Conservation (phyloP, 2,113 vertebrate species). For the Danio rerio region DNA sequence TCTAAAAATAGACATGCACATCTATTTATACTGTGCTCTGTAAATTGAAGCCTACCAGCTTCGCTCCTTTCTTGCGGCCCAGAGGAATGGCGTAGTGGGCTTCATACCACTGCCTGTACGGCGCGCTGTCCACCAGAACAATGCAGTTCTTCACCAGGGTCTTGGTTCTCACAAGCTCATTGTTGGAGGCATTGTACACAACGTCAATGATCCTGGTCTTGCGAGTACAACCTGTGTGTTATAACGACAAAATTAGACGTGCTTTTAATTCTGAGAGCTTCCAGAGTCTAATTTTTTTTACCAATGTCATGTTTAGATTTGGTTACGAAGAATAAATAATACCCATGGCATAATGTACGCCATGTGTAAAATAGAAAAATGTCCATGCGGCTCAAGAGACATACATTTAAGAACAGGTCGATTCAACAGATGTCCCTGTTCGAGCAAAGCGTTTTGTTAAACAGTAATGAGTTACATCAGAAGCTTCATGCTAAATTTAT, state of each 20-base stretch:
- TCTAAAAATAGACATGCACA: not conserved
- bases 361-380: not conserved
- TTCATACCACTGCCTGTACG: slow-evolving; percentile 98
- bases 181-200: slow-evolving; percentile 98
- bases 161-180: slow-evolving; percentile 97
- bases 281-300: not conserved
- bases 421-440: slow-evolving; percentile 10
- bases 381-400: not conserved
- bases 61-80: slow-evolving; percentile 97
- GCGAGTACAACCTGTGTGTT: slow-evolving; percentile 88
- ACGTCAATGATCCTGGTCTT: slow-evolving; percentile 98
- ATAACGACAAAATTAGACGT: not conserved
- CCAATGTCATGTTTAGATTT: slow-evolving; percentile 9
- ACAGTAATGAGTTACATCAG: slow-evolving; percentile 14
- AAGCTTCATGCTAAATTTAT: slow-evolving; percentile 10
- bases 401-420: not conserved
- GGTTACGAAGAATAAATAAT: slow-evolving; percentile 10
- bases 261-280: not conserved
- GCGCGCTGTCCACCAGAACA: slow-evolving; percentile 91
- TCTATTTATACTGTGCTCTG: not conserved
- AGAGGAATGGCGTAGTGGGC: slow-evolving; percentile 94
- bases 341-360: slow-evolving; percentile 1
- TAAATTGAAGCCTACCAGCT: slow-evolving; percentile 81
- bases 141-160: slow-evolving; percentile 99
- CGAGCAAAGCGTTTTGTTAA: slow-evolving; percentile 14